Percentiles rank a stretch among this genome's conserved stretches.
These are phyloP conservation scores for Lepus townsendii DNA, from an alignment of 2,797 vertebrate genomes.

Conservation along the genomic window DNA sequence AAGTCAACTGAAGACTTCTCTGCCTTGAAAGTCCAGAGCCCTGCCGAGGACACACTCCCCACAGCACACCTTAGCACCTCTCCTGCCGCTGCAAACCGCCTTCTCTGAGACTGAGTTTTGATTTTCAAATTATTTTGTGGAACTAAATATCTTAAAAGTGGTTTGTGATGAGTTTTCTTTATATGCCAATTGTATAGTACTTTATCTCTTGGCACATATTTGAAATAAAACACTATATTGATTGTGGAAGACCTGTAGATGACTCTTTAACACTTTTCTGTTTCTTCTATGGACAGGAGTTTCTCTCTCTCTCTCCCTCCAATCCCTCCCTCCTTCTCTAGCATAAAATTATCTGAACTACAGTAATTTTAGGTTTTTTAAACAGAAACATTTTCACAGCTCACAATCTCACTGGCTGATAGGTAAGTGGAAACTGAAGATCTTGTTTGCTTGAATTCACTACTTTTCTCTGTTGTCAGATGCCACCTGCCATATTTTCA, in stretches of 20 bases:
- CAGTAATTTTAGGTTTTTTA: slow-evolving; percentile 35
- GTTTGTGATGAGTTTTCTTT: neutral
- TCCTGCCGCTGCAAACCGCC: neutral
- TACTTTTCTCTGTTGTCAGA: neutral
- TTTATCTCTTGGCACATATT: neutral
- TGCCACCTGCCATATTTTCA: neutral
- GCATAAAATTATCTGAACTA: neutral
- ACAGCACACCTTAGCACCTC: neutral
- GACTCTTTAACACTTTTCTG: neutral
- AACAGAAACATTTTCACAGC: neutral
- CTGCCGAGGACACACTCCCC: rapidly evolving
- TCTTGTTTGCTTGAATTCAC: neutral
- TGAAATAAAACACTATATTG: neutral
- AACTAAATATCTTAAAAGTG: neutral
- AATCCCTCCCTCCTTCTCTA: neutral
- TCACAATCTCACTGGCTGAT: neutral
- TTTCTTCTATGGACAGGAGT: neutral
- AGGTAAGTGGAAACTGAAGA: neutral
- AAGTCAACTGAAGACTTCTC: neutral
- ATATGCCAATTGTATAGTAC: neutral
- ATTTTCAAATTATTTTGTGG: neutral
- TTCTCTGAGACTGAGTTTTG: slow-evolving; percentile 25
- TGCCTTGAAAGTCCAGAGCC: neutral
- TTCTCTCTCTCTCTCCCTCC: neutral
- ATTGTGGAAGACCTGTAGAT: neutral